Evolutionary conservation across 2,113 vertebrate genomes (phyloP).

Genomic region (Noctilio leporinus): DNA sequence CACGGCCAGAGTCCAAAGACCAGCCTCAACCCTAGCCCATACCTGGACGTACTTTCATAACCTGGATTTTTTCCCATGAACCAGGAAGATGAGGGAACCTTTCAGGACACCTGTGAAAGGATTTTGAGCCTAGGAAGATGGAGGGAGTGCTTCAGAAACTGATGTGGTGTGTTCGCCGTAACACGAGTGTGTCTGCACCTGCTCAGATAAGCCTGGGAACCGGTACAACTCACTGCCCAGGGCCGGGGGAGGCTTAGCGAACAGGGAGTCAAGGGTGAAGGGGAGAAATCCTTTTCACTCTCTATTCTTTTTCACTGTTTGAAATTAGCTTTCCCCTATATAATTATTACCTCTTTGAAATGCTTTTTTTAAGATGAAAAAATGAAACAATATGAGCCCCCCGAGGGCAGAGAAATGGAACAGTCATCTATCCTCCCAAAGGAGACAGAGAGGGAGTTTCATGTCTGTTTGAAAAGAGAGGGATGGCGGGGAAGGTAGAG

Average conservation of each 20-base stretch:
- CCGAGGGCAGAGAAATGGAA: not conserved
- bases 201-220: not conserved
- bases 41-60: not conserved
- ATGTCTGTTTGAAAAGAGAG: not conserved
- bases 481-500: too few species aligned
- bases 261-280: not conserved
- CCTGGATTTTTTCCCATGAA: not conserved
- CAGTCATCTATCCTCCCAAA: accelerated
- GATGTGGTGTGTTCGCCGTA: accelerated
- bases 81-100: not conserved
- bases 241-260: not conserved
- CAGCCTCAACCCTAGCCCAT: not conserved
- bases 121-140: accelerated
- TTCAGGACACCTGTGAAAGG: not conserved
- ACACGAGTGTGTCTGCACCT: accelerated
- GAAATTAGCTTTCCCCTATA: not conserved
- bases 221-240: accelerated
- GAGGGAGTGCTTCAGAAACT: accelerated
- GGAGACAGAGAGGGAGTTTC: not conserved
- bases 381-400: not conserved
- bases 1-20: not conserved
- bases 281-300: not conserved
- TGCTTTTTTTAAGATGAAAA: not conserved
- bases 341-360: not conserved
- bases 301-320: not conserved